phyloP scores from a whole-genome alignment of 2,113 vertebrate genomes.

The Cranoglanis bouderius region DNA sequence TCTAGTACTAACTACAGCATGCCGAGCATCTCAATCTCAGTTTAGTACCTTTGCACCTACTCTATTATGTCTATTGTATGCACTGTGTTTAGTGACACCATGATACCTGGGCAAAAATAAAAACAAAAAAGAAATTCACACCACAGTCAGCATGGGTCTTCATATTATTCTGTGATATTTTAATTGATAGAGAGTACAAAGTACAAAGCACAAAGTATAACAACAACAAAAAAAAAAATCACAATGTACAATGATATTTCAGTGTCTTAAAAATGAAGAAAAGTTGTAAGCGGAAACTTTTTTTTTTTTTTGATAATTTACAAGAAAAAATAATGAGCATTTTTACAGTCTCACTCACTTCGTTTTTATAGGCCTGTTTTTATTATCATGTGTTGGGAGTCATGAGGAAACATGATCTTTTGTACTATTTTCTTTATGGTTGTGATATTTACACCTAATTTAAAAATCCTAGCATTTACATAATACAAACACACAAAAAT shows the following conservation, averaged over 20 bases:
- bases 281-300: background rate
- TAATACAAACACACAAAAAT: background rate
- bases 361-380: too few species aligned
- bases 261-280: background rate
- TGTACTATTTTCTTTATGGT: background rate
- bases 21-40: background rate
- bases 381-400: background rate
- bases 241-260: background rate
- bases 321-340: background rate
- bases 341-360: background rate
- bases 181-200: background rate
- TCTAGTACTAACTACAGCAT: background rate
- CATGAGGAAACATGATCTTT: background rate
- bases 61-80: background rate
- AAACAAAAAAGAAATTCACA: background rate
- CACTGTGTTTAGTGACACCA: background rate
- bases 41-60: background rate
- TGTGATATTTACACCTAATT: conserved; percentile 56
- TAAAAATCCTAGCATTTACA: conserved; percentile 44
- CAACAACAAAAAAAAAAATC: background rate
- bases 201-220: too few species aligned
- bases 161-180: background rate
- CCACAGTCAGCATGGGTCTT: background rate
- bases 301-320: background rate
- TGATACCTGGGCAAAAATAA: background rate